Conservation (phyloP, 1,140 invertebrate genomes). For the Zaprionus ornatus region DNA sequence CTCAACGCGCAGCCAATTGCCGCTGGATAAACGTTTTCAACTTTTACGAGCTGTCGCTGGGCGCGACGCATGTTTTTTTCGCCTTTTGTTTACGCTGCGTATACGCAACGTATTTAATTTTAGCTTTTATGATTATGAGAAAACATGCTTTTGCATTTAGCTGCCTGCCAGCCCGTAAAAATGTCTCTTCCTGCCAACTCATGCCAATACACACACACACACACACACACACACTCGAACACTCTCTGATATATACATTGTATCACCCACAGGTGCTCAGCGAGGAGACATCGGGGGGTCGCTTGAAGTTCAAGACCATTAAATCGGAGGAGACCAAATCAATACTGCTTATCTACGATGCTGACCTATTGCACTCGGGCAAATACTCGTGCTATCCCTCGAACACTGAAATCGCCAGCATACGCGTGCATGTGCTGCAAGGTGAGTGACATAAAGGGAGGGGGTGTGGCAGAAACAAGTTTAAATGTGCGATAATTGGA, state of each 20-base stretch:
- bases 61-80: constrained; percentile 23
- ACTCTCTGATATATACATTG: background rate
- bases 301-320: constrained; percentile 83
- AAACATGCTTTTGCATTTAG: constrained; percentile 81
- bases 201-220: constrained; percentile 22
- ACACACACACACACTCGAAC: background rate
- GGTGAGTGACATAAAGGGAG: constrained; percentile 59
- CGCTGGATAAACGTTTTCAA: constrained; percentile 76
- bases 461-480: background rate
- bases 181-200: background rate
- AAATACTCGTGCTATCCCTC: constrained; percentile 85
- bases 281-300: constrained; percentile 80
- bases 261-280: constrained; percentile 73
- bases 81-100: constrained; percentile 70
- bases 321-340: constrained; percentile 84
- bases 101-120: constrained; percentile 81
- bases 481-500: constrained; percentile 38
- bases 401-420: constrained; percentile 85
- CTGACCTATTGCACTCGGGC: constrained; percentile 84
- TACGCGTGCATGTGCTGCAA: constrained; percentile 85
- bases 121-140: constrained; percentile 81
- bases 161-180: constrained; percentile 18
- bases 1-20: constrained; percentile 70
- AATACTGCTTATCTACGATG: constrained; percentile 83
- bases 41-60: constrained; percentile 66